Conservation (phyloP, 1,140 invertebrate genomes). For the Temnothorax nylanderi region DNA sequence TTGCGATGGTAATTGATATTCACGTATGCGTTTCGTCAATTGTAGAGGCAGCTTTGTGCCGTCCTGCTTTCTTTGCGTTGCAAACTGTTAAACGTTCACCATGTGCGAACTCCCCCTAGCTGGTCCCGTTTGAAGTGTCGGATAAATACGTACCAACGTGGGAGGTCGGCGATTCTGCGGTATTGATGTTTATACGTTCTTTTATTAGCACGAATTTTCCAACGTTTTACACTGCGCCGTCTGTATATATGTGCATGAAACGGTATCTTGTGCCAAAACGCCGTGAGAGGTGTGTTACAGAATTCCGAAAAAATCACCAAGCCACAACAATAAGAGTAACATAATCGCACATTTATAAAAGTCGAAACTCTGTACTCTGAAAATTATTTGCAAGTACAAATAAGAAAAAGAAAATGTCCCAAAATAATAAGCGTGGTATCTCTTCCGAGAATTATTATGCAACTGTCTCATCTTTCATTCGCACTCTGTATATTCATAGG, state of each 20-base stretch:
- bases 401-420: not conserved
- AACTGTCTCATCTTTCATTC: not conserved
- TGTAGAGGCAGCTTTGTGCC: not conserved
- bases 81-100: constrained; percentile 20
- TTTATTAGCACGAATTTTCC: constrained; percentile 74
- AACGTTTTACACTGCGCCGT: constrained; percentile 19
- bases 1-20: not conserved
- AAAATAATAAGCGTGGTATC: not conserved
- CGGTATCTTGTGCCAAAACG: not conserved
- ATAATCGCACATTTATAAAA: not conserved
- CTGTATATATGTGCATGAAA: not conserved
- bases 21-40: not conserved
- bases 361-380: not conserved
- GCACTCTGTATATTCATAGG: constrained; percentile 12
- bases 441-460: not conserved
- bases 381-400: not conserved
- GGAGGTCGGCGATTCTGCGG: constrained; percentile 67
- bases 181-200: constrained; percentile 59
- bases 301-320: not conserved
- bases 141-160: constrained; percentile 56
- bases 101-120: not conserved
- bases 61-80: constrained; percentile 2
- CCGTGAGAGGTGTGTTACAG: not conserved
- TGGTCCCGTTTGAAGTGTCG: constrained; percentile 47
- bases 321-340: not conserved